phyloP scores from a whole-genome alignment of 2,797 vertebrate genomes.

The Fundulus diaphanus region DNA sequence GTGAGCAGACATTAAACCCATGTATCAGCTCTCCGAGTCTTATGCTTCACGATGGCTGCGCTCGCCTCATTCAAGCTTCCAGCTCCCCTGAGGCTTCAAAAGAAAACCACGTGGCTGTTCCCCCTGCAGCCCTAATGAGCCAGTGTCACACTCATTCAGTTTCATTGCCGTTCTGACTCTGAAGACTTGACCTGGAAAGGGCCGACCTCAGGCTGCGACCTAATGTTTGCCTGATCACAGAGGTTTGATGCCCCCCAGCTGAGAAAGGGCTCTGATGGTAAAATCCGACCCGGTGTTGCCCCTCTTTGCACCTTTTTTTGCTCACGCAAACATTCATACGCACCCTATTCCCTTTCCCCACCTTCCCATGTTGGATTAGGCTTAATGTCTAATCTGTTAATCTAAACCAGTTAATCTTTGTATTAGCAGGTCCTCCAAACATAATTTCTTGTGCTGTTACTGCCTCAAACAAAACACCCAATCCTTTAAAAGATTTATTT shows the following conservation, averaged over 20 bases:
- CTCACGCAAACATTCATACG: constrained; percentile 9
- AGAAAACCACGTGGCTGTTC: constrained; percentile 7
- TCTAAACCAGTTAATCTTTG: constrained; percentile 70
- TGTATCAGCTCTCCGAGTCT: background rate
- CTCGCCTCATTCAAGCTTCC: constrained; percentile 14
- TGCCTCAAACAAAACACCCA: constrained; percentile 17
- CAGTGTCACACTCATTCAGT: constrained; percentile 38
- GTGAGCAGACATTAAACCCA: no score
- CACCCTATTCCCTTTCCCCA: constrained; percentile 8
- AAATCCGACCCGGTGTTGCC: constrained; percentile 31
- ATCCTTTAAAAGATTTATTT: constrained; percentile 12
- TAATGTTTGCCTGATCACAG: constrained; percentile 37
- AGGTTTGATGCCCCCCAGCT: constrained; percentile 55
- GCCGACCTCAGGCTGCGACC: constrained; percentile 41
- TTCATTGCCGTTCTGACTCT: constrained; percentile 27
- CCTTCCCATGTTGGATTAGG: constrained; percentile 58
- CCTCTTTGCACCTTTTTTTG: constrained; percentile 14
- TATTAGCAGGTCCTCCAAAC: constrained; percentile 51
- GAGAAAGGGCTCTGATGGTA: constrained; percentile 40
- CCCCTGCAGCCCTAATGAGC: constrained; percentile 16
- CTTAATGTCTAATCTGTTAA: constrained; percentile 72
- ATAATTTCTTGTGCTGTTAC: constrained; percentile 38
- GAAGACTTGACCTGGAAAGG: constrained; percentile 62
- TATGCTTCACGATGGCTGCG: background rate
- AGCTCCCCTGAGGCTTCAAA: constrained; percentile 3